Base-by-base conservation (phyloP, 2,113 vertebrate species). In the Tupaia tana region DNA sequence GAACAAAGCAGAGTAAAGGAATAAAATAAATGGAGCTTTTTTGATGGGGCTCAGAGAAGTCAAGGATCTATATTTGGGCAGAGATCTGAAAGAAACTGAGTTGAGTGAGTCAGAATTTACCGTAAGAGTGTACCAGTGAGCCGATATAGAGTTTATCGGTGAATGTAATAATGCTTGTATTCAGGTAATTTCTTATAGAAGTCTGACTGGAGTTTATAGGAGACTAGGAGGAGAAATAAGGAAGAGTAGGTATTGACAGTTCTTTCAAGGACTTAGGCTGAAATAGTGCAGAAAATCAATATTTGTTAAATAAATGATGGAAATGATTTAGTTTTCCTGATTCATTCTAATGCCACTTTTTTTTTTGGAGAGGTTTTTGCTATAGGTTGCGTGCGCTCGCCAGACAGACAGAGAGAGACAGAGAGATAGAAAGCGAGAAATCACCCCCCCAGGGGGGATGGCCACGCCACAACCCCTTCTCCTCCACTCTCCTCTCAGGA, bases 271-370 rank as follows among this genome's bases (percentile, higher is more conserved):
- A 69, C 25, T 52, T 31, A 43, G 58, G 10, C 29, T 86, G 16
- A 85, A 70, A 63, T 74, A 59, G 52, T n/a, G 18, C 59, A 75
- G 3, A 59, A 92, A 86, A 89, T 94, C 70, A 93, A 20, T 86
- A 88, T 71, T 29, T 90, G 27, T 85, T 88, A 71, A 75, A 94
- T 94, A 90, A 94, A 77, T 88, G 7, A 75, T 92, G 16, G 29
- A 59, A 90, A 74, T 7, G 12, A 75, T 20, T 16, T 59, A 18
- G 18, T 78, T 89, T 89, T 89, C 9, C 70, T 91, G 66, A 93
- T 56, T 92, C 67, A 96, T 92, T 87, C 15, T 73, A 56, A 74
- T 70, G 9, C 7, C 29, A 27, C 83, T 95, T 91, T 71, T n/a
- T n/a, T n/a, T n/a, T n/a, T n/a, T n/a, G n/a, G n/a, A n/a, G n/a